Base-by-base conservation (phyloP, 37 sponge, comb jelly and placozoan genomes). In the Chondrilla cf. caribensis region DNA sequence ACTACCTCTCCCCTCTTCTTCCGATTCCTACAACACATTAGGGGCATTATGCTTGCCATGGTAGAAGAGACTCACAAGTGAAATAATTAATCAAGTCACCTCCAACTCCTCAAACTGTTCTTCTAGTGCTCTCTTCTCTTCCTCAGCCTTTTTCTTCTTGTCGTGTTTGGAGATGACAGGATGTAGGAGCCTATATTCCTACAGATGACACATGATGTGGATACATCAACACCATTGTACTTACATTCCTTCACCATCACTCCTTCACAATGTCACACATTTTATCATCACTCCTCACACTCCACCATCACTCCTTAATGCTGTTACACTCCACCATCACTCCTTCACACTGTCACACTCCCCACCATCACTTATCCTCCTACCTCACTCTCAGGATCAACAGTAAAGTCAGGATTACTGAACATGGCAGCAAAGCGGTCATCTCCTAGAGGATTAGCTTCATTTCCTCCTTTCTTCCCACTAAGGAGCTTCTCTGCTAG, bases 371-470 rank as follows among this genome's bases (percentile, higher is more conserved):
- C n/a, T n/a, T n/a, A n/a, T n/a, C n/a, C n/a, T n/a, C 73, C 40
- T 36, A 86, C 88, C 79, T 95, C 94, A 78, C 96, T 98, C 82
- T 93, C 96, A 28, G 83, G 87, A 67, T 98, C 94, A 66, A 95
- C 76, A 80, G 96, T 83, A 67, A 91, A 98, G 79, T 93, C 89
- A 17, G 94, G 83, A 41, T 98, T 77, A 22, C 83, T 70, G 82
- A 95, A 98, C 86, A 98, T 75, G 38, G 85, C 81, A 17, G 87
- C 72, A 85, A 98, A 98, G 39, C 98, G 65, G 15, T 89, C 89
- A 62, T 96, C 97, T 44, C 89, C 92, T 18, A 93, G 35, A 4
- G 89, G 94, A 77, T 91, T 93, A 17, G 81, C 33, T n/a, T 37
- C 38, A 17, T 84, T 77, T 42, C 26, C 29, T 82, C 39, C 65